These are phyloP conservation scores for Euleptes europaea DNA, from an alignment of 2,113 vertebrate genomes.

Conservation along the genomic window DNA sequence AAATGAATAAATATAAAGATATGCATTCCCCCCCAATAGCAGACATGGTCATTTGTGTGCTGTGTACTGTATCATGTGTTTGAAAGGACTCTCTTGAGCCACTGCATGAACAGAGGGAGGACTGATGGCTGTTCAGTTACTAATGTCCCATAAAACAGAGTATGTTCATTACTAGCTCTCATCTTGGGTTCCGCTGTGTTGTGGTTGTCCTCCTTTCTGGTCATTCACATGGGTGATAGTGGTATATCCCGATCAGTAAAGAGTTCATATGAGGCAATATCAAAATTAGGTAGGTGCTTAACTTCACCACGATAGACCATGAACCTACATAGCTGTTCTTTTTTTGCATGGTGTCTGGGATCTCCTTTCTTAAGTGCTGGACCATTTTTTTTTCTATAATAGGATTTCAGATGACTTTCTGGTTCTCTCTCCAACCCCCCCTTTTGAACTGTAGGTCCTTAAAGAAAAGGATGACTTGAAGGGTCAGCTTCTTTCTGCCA, in stretches of 20 bases:
- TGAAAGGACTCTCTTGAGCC: background rate
- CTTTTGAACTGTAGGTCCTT: conserved; percentile 67
- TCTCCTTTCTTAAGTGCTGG: background rate
- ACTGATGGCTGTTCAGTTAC: background rate
- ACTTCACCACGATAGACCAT: background rate
- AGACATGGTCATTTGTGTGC: too few relatives aligned
- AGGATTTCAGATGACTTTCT: background rate
- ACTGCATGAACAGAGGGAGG: background rate
- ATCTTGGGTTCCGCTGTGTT: background rate
- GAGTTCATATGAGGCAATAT: background rate
- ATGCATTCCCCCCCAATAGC: too few relatives aligned
- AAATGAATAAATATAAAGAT: background rate
- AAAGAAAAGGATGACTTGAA: conserved; percentile 85
- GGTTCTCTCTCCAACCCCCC: background rate
- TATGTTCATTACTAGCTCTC: background rate
- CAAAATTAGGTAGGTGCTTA: background rate
- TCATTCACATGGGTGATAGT: background rate
- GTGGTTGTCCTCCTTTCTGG: background rate
- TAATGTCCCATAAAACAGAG: background rate
- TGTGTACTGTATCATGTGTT: too few relatives aligned
- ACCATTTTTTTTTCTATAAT: background rate
- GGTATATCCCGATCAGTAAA: background rate
- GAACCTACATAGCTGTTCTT: background rate
- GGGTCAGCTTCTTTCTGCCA: conserved; percentile 79
- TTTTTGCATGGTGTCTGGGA: background rate